Evolutionary conservation across 2,888 invertebrate species (phyloP).

Genomic region (Heliconius hortense): DNA sequence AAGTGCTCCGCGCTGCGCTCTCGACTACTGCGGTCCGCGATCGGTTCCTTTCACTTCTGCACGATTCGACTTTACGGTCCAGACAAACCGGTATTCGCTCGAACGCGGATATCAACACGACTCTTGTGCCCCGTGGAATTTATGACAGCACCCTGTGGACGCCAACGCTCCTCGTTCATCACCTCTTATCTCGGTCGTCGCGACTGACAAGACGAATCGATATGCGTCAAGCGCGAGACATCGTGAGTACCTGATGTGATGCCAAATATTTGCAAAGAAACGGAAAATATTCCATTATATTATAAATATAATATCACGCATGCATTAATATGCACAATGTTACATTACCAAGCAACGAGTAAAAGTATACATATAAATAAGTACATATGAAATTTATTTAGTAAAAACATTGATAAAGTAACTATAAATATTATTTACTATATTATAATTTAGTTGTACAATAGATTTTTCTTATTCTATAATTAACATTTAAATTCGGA

Average conservation of each 20-base stretch:
- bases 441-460: neutral
- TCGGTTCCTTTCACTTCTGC: constrained; percentile 66
- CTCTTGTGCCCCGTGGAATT: constrained; percentile 65
- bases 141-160: constrained; percentile 79
- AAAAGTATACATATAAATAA: neutral
- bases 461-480: neutral
- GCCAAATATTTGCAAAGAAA: constrained; percentile 58
- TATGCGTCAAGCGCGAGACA: constrained; percentile 79
- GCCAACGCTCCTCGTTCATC: constrained; percentile 78
- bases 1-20: constrained; percentile 58
- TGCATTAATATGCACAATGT: neutral
- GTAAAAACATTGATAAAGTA: neutral
- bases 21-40: constrained; percentile 56
- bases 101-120: constrained; percentile 66
- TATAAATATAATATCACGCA: neutral
- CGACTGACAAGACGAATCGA: constrained; percentile 79
- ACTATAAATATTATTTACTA: neutral
- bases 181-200: constrained; percentile 74
- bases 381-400: neutral
- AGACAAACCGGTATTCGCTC: constrained; percentile 64
- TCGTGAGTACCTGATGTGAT: constrained; percentile 64
- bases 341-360: neutral
- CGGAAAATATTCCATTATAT: constrained; percentile 5
- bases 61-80: constrained; percentile 48
- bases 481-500: neutral